Conservation (phyloP, 2,113 vertebrate species). For the Campylomormyrus numenius region DNA sequence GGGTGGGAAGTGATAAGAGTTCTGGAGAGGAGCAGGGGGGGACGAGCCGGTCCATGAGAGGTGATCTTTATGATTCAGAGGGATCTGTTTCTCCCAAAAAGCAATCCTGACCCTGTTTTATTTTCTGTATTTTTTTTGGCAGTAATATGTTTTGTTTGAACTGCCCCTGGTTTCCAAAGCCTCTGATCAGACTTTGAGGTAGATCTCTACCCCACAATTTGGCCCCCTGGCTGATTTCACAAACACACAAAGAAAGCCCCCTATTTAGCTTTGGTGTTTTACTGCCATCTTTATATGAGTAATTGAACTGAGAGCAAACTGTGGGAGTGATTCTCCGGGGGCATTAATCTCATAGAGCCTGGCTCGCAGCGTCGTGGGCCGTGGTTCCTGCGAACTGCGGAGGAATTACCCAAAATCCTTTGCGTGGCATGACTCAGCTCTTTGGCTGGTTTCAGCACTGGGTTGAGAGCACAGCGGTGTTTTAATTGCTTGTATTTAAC, state of each 20-base stretch:
- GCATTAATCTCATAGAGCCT: not conserved
- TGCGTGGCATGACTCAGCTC: not conserved
- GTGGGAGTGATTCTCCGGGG: not conserved
- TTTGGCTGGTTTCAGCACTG: not conserved
- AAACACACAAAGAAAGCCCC: not conserved
- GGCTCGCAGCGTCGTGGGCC: not conserved
- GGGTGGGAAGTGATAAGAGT: not conserved
- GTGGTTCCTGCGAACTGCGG: not conserved
- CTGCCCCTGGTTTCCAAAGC: not conserved
- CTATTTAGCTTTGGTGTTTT: not conserved
- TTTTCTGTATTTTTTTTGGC: not conserved
- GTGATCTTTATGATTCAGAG: not conserved
- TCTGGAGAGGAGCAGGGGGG: not conserved
- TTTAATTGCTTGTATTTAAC: not conserved
- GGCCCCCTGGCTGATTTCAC: not conserved
- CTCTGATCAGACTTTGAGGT: not conserved
- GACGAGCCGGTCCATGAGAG: not conserved
- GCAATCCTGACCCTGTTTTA: not conserved
- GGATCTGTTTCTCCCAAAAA: not conserved
- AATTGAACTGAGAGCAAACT: not conserved
- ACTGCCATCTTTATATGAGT: not conserved
- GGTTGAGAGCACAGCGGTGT: not conserved
- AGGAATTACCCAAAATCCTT: not conserved
- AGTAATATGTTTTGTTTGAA: not conserved
- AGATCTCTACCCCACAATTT: not conserved